These are phyloP conservation scores for Gryllus bimaculatus DNA, from an alignment of 1,140 invertebrate genomes.

Conservation along the genomic window DNA sequence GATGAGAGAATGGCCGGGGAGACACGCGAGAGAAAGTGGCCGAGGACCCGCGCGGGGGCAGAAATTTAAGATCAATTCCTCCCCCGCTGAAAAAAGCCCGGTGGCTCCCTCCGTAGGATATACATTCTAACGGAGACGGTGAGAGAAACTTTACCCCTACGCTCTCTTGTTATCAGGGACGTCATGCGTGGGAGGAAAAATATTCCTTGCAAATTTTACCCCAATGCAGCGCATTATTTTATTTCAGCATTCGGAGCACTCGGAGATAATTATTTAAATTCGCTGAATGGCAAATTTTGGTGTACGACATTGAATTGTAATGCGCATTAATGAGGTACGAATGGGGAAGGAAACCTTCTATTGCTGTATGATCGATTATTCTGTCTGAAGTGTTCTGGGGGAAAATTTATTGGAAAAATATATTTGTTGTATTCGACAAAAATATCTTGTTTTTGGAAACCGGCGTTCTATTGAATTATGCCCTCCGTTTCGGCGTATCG, in stretches of 20 bases:
- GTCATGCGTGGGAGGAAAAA: background rate
- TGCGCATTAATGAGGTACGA: too few species aligned
- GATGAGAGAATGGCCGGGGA: background rate
- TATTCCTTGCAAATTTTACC: background rate
- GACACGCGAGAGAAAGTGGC: background rate
- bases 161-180: background rate
- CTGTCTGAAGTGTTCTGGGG: too few species aligned
- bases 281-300: too few species aligned
- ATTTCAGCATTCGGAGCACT: too few species aligned
- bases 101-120: background rate
- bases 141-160: background rate
- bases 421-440: too few species aligned
- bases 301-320: too few species aligned
- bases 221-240: too few species aligned
- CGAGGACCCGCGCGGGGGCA: background rate
- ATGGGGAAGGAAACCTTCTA: too few species aligned
- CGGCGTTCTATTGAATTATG: background rate
- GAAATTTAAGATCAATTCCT: slow-evolving; percentile 2
- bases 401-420: too few species aligned
- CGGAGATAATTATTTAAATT: too few species aligned
- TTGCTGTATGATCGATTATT: too few species aligned
- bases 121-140: background rate
- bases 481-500: background rate
- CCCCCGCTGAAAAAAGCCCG: background rate
- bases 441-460: background rate